Percentiles rank a stretch among this genome's conserved stretches.
Evolutionary conservation across 2,888 invertebrate species (phyloP).

Genomic region (Boloria euphrosyne): DNA sequence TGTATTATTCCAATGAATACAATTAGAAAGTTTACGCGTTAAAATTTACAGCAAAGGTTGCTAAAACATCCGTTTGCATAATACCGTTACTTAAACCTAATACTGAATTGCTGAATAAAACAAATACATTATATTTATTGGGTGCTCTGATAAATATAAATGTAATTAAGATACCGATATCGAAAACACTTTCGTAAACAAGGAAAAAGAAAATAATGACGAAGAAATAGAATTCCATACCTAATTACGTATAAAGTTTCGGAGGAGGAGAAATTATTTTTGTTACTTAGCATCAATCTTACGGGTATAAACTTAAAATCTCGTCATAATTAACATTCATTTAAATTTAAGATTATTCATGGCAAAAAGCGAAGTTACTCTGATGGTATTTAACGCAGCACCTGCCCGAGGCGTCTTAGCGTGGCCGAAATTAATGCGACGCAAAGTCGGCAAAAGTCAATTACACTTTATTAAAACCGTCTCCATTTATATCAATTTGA

Average conservation of each 20-base stretch:
- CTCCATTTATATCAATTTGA: slow-evolving; percentile 83
- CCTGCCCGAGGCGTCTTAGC: slow-evolving; percentile 79
- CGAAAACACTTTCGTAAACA: slow-evolving; percentile 8
- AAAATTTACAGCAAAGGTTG: slow-evolving; percentile 5
- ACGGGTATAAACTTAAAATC: slow-evolving; percentile 61
- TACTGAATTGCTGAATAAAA: not conserved
- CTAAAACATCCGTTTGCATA: slow-evolving; percentile 1
- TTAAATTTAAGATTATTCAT: slow-evolving; percentile 78
- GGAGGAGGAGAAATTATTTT: slow-evolving; percentile 37
- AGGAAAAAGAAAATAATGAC: slow-evolving; percentile 23
- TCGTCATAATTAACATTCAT: slow-evolving; percentile 78
- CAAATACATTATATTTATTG: slow-evolving; percentile 12
- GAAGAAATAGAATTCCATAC: slow-evolving; percentile 21
- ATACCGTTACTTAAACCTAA: not conserved
- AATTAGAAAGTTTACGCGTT: not conserved
- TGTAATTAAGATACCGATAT: slow-evolving; percentile 17
- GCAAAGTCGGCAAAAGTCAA: slow-evolving; percentile 82
- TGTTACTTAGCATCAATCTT: slow-evolving; percentile 44
- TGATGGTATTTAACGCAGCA: slow-evolving; percentile 75
- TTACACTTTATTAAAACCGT: slow-evolving; percentile 83
- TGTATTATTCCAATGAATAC: too few relatives aligned
- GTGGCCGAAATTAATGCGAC: slow-evolving; percentile 81
- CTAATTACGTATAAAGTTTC: slow-evolving; percentile 29
- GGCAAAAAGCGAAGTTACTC: slow-evolving; percentile 69
- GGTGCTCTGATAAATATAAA: slow-evolving; percentile 6